Conservation (phyloP, 2,888 invertebrate species). For the Netelia melanura region DNA sequence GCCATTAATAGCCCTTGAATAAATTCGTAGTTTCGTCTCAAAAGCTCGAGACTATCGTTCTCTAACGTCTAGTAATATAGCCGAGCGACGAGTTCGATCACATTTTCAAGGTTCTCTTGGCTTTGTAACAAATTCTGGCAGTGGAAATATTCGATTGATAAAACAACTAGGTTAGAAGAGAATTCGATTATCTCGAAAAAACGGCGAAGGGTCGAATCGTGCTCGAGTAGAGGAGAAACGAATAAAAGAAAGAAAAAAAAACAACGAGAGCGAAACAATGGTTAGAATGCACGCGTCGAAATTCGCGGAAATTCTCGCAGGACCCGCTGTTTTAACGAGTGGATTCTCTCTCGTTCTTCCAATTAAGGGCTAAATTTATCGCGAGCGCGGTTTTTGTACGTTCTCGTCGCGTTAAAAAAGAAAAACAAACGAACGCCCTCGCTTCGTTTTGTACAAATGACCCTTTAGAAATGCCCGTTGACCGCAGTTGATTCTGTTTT, state of each 20-base stretch:
- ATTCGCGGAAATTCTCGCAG: conserved; percentile 36
- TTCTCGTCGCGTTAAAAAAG: neutral
- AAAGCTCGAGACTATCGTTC: neutral
- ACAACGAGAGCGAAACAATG: neutral
- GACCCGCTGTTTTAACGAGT: conserved; percentile 1
- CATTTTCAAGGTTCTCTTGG: conserved; percentile 7
- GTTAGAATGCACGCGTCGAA: conserved; percentile 11
- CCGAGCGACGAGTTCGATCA: conserved; percentile 5
- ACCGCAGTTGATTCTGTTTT: neutral
- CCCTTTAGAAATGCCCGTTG: conserved; percentile 40
- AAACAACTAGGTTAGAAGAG: neutral
- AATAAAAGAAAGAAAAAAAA: neutral
- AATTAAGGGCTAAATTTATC: conserved; percentile 52
- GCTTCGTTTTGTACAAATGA: neutral
- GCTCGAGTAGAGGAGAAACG: neutral
- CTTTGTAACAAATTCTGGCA: neutral
- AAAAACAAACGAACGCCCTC: neutral
- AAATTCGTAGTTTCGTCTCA: neutral
- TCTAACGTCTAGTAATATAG: neutral
- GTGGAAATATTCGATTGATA: neutral
- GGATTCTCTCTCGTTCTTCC: conserved; percentile 33
- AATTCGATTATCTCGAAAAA: neutral
- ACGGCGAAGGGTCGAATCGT: neutral
- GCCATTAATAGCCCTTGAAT: conserved; percentile 16
- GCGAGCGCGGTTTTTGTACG: neutral